Base-by-base conservation (phyloP, 2,888 invertebrate genomes). In the Protophormia terraenovae region DNA sequence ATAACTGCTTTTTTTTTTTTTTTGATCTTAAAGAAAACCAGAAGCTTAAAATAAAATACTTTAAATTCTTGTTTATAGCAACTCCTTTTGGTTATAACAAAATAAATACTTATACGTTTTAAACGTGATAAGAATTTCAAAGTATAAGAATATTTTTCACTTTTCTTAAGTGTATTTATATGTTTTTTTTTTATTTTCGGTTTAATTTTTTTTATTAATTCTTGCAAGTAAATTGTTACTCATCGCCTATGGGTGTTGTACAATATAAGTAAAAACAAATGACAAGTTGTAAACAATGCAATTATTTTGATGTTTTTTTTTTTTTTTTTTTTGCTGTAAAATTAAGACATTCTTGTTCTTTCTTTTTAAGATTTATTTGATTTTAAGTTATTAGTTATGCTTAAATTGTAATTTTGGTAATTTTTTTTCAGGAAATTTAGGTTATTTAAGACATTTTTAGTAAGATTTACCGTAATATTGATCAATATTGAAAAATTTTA, bases 261-360 rank as follows among this genome's bases (percentile, higher is more conserved):
- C n/a, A n/a, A n/a, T n/a, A n/a, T n/a, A n/a, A n/a, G n/a, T n/a
- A n/a, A n/a, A n/a, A n/a, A n/a, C n/a, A n/a, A 62, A 24, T 71
- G 71, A 16, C 41, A 75, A 16, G 14, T 62, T 83, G 67, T 78
- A 67, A 83, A 78, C 72, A 83, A 78, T 73, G 32, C 77, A 77
- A 72, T 72, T 67, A 83, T 45, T 19, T 69, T 16, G n/a, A 35
- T 71, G 45, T 66, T 58, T 73, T 64, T n/a, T n/a, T n/a, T n/a
- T n/a, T n/a, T n/a, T n/a, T n/a, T n/a, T n/a, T n/a, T n/a, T n/a
- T 16, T 7, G 7, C 32, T 32, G 6, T 19, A 8, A 75, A 45
- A 67, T 22, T 10, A 6, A 7, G 1, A 47, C n/a, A n/a, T 7
- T 19, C 8, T 7, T 53, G 14, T 41, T 41, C 29, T 19, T 32